phyloP scores from a whole-genome alignment of 2,113 vertebrate species.

The Pogonocichla stellata region DNA sequence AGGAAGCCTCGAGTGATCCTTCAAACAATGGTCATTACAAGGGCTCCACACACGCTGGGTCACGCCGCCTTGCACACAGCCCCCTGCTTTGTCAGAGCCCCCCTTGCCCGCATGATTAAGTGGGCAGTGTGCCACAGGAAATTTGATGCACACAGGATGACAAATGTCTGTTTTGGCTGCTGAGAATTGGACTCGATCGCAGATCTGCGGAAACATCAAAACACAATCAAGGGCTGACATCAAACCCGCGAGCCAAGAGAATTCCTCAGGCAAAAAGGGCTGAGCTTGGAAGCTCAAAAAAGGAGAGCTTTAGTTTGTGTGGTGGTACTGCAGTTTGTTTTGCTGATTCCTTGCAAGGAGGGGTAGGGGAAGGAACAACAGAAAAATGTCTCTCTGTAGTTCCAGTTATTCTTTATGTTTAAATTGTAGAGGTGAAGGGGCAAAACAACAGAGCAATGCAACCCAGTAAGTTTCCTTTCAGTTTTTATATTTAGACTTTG shows the following conservation, averaged over 20 bases:
- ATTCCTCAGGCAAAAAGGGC: slow-evolving; percentile 52
- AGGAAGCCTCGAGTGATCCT: slow-evolving; percentile 81
- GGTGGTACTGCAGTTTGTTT: not conserved
- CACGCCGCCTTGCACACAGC: slow-evolving; percentile 60
- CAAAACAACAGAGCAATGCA: not conserved
- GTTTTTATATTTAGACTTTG: not conserved
- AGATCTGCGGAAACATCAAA: slow-evolving; percentile 90
- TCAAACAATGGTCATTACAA: slow-evolving; percentile 89
- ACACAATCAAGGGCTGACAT: slow-evolving; percentile 91
- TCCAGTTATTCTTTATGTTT: not conserved
- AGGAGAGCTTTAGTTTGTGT: not conserved
- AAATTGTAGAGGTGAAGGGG: not conserved
- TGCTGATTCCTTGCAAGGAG: slow-evolving; percentile 1
- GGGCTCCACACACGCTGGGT: slow-evolving; percentile 81
- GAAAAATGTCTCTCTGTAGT: not conserved
- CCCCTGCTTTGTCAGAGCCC: slow-evolving; percentile 59
- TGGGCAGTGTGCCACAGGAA: slow-evolving; percentile 72
- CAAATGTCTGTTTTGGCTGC: slow-evolving; percentile 92
- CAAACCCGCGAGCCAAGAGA: slow-evolving; percentile 80
- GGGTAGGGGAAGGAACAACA: not conserved
- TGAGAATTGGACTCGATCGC: slow-evolving; percentile 85
- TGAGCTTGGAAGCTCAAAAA: slow-evolving; percentile 39
- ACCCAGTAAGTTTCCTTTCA: not conserved
- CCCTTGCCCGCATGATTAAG: slow-evolving; percentile 74
- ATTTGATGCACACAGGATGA: slow-evolving; percentile 80